Evolutionary conservation across 2,797 vertebrate genomes (phyloP), one percentile per base, ranked within the genome.

Genomic region (Pygocentrus nattereri): DNA sequence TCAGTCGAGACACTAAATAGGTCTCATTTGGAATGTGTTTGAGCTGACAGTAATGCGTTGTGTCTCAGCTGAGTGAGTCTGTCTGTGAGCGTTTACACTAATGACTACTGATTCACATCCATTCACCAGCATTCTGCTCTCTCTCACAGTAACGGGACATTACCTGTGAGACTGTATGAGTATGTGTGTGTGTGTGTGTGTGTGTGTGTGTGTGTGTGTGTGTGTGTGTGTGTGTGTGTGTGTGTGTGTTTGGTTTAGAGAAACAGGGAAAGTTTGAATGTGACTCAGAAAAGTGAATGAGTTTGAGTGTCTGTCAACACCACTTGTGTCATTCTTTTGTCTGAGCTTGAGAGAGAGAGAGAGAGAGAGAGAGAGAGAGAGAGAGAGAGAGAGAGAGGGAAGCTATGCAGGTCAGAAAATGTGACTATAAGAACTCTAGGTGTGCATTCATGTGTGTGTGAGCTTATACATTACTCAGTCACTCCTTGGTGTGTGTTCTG

Each of bases 401-500:
- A 34, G 34, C 2, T 34, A 34, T 34, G 34, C 6, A 6, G 34
- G 34, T 34, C 6, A 34, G 34, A 34, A 5, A 41, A 5, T 41
- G 41, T 10, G 41, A 41, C 41, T 41, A 7, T 41, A 5, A 41
- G n/a, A n/a, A n/a, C n/a, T n/a, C n/a, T n/a, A n/a, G n/a, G n/a
- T 41, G 8, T 41, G 4, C 10, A 44, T 12, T 0, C 2, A 10
- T 2, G 30, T 16, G 21, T 8, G 54, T 68, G 61, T 34, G 59
- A 74, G 70, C 58, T 38, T 50, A 72, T 62, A 44, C 30, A 44
- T 82, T 81, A 54, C 69, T 27, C 70, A 74, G 58, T 23, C 34
- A 27, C 38, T 80, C 44, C 47, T 71, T 68, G 38, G 23, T 59
- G 59, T 78, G 78, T 76, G 70, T 76, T 81, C 61, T 69, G 47